Base-by-base conservation (phyloP, 2,113 vertebrate genomes). In the Spea bombifrons region DNA sequence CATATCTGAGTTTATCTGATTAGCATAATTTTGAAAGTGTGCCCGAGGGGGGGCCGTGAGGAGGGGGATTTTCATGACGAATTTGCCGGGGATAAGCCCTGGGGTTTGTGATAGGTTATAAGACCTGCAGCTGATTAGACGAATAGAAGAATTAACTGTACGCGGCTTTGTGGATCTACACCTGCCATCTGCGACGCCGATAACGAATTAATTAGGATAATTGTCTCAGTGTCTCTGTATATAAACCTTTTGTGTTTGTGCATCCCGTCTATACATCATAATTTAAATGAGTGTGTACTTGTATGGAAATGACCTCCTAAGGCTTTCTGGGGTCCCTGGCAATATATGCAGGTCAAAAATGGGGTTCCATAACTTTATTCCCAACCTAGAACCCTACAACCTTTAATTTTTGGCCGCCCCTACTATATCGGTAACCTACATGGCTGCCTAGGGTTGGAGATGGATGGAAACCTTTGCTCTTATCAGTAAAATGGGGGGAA, bases 1-100 rank as follows among this genome's bases (percentile, higher is more conserved):
- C 73, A 80, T 80, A 66, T 80, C 78, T 80, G 71, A 64, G 78
- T 80, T 80, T 80, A 80, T 80, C 78, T 80, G 52, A 80, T 80
- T 67, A 80, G 67, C 78, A 80, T 80, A 80, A 80, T 80, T 80
- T 80, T 80, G 71, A 80, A 80, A 80, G 78, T 80, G 78, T 59
- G 71, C 70, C 77, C 63, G 69, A 64, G 68, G 71, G 71, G 50
- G 71, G 70, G 48, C 67, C 44, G 67, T 30, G 69, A 66, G 76
- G 67, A 44, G 46, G 63, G 78, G 52, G 78, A n/a, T 15, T 17
- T 68, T 15, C 53, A 66, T 57, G 71, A 74, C 13, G 8, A 80
- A 73, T 80, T 17, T 80, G 71, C 48, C 47, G 12, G 59, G 70
- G 70, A 61, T 67, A 80, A 80, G 71, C 71, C 78, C 67, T 80